phyloP scores from a whole-genome alignment of 2,113 vertebrate species.

The Ahaetulla prasina region DNA sequence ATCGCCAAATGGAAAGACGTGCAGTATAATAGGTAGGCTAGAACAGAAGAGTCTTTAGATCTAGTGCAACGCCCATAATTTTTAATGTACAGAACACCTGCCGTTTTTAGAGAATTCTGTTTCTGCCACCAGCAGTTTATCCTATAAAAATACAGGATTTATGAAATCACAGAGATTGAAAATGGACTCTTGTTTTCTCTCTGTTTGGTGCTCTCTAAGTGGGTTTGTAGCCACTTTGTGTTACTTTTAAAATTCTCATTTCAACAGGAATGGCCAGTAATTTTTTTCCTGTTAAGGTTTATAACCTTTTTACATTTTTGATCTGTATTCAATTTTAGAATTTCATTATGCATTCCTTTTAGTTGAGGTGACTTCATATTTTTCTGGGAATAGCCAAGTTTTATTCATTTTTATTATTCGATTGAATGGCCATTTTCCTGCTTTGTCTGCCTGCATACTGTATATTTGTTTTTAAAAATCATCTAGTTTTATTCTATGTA shows the following conservation, averaged over 20 bases:
- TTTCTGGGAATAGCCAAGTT: slow-evolving; percentile 77
- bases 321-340: slow-evolving; percentile 82
- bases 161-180: slow-evolving; percentile 79
- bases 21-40: slow-evolving; percentile 70
- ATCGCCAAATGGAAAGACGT: slow-evolving; percentile 61
- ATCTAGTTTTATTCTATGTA: slow-evolving; percentile 80
- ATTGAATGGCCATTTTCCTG: slow-evolving; percentile 78
- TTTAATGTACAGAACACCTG: slow-evolving; percentile 77
- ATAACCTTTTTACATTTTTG: slow-evolving; percentile 81
- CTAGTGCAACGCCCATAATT: slow-evolving; percentile 72
- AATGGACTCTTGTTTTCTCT: slow-evolving; percentile 77
- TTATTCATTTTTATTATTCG: slow-evolving; percentile 72
- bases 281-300: slow-evolving; percentile 76
- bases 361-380: slow-evolving; percentile 80
- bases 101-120: slow-evolving; percentile 81
- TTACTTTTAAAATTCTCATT: slow-evolving; percentile 81
- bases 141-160: slow-evolving; percentile 80
- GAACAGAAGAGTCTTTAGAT: slow-evolving; percentile 79
- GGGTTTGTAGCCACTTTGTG: slow-evolving; percentile 80
- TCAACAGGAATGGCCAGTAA: slow-evolving; percentile 90
- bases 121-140: slow-evolving; percentile 82
- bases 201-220: slow-evolving; percentile 83
- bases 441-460: slow-evolving; percentile 82
- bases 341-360: slow-evolving; percentile 94
- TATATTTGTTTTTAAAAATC: slow-evolving; percentile 81